Evolutionary conservation across 2,888 invertebrate genomes (phyloP).

Genomic region (Drosophila vallismaia): DNA sequence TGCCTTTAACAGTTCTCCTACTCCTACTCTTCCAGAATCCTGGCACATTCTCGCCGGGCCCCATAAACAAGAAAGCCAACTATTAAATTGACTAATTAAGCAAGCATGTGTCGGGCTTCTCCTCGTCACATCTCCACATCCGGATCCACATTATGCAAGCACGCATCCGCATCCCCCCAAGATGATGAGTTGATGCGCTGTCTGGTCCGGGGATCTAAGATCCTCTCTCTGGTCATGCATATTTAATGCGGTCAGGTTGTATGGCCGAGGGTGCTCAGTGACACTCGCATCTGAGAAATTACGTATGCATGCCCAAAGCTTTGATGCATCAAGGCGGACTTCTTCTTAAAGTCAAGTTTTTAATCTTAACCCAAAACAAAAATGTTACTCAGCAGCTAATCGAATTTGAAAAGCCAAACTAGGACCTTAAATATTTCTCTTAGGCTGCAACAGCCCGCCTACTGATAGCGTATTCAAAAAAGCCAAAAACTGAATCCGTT

Average conservation of each 20-base stretch:
- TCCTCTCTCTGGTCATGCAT: constrained; percentile 49
- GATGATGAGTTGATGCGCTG: constrained; percentile 43
- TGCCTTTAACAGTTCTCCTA: constrained; percentile 45
- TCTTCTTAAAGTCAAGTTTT: constrained; percentile 8
- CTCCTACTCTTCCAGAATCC: constrained; percentile 13
- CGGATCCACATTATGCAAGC: constrained; percentile 62
- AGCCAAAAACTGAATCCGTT: constrained; percentile 41
- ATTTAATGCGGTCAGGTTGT: constrained; percentile 36
- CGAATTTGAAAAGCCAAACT: no score
- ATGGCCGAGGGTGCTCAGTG: background rate
- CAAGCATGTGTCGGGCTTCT: constrained; percentile 52
- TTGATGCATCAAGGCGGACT: constrained; percentile 13
- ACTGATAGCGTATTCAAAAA: background rate
- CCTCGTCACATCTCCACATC: constrained; percentile 19
- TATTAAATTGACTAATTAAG: constrained; percentile 74
- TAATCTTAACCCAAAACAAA: no score
- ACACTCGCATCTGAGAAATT: constrained; percentile 3
- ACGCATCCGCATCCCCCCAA: constrained; percentile 45
- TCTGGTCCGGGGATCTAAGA: constrained; percentile 7
- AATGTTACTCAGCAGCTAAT: no score
- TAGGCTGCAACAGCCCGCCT: no score
- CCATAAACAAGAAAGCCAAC: constrained; percentile 69
- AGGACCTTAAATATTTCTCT: no score
- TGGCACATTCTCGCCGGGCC: constrained; percentile 25
- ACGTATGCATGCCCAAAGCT: constrained; percentile 19